phyloP scores from a whole-genome alignment of 2,113 vertebrate genomes.

The Melierax canorus region DNA sequence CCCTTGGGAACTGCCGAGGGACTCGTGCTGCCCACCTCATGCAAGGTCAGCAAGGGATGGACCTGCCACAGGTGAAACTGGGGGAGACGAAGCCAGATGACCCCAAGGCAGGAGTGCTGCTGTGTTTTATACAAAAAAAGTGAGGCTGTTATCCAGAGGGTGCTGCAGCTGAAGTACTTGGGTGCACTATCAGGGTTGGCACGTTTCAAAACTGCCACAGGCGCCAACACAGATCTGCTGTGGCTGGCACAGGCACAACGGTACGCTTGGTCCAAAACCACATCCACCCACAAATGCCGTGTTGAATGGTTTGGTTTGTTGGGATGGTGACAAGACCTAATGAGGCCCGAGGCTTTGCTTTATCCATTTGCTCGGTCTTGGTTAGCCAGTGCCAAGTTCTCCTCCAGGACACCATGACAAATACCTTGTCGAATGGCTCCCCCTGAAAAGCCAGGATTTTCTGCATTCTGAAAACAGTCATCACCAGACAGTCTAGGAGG shows the following conservation, averaged over 20 bases:
- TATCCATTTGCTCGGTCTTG: neutral
- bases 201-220: neutral
- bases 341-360: neutral
- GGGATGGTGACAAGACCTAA: neutral
- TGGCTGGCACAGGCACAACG: neutral
- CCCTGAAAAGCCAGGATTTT: neutral
- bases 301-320: fast-evolving
- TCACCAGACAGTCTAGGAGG: neutral
- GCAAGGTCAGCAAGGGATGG: neutral
- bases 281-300: neutral
- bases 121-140: neutral
- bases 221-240: neutral
- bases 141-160: neutral
- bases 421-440: neutral
- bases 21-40: neutral
- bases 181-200: neutral
- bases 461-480: neutral
- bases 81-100: neutral
- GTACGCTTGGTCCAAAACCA: fast-evolving
- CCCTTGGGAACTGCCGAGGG: fast-evolving
- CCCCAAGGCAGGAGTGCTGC: neutral
- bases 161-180: neutral
- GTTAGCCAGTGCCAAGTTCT: neutral
- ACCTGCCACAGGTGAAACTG: fast-evolving
- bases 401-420: neutral